A percentile compares a stretch with the other conserved stretches of the same genome.
phyloP scores from a whole-genome alignment of 1,140 invertebrate genomes.

The Nasonia longicornis region DNA sequence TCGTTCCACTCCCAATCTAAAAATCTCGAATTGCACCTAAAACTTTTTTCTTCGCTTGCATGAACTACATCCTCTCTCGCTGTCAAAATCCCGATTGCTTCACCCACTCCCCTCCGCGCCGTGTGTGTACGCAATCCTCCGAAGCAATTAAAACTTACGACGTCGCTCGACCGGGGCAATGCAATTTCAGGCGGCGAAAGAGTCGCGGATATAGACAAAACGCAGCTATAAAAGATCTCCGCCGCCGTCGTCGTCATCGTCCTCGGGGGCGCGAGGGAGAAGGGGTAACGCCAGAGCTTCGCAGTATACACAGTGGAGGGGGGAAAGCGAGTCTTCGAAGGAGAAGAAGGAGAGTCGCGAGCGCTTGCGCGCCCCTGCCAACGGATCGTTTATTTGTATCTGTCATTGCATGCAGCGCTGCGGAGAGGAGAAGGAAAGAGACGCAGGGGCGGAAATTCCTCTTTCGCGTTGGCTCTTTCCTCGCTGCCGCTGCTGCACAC shows the following conservation, averaged over 20 bases:
- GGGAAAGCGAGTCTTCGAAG: not conserved
- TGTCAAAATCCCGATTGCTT: not conserved
- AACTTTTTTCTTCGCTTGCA: not conserved
- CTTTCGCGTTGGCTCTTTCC: conserved; percentile 40
- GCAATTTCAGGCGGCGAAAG: conserved; percentile 10
- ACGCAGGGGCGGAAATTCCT: conserved; percentile 47
- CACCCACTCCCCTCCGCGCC: not conserved
- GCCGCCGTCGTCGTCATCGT: not conserved
- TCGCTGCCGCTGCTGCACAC: not conserved
- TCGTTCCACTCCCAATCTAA: not conserved
- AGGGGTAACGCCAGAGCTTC: not conserved
- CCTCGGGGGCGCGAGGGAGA: not conserved
- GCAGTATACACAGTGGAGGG: not conserved
- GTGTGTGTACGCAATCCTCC: not conserved
- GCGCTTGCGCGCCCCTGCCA: conserved; percentile 35
- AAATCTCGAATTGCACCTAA: not conserved
- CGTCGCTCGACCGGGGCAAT: not conserved
- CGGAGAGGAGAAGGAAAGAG: conserved; percentile 41
- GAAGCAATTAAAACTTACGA: conserved; percentile 29
- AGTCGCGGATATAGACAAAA: conserved; percentile 20
- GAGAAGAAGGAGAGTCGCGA: conserved; percentile 31
- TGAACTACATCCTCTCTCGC: not conserved
- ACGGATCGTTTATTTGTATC: conserved; percentile 65
- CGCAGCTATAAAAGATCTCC: not conserved
- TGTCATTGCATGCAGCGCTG: conserved; percentile 61